Percentiles rank a stretch among this genome's conserved stretches.
These are phyloP conservation scores for Sebastes paucispinis DNA, from an alignment of 2,797 vertebrate species.

Conservation along the genomic window DNA sequence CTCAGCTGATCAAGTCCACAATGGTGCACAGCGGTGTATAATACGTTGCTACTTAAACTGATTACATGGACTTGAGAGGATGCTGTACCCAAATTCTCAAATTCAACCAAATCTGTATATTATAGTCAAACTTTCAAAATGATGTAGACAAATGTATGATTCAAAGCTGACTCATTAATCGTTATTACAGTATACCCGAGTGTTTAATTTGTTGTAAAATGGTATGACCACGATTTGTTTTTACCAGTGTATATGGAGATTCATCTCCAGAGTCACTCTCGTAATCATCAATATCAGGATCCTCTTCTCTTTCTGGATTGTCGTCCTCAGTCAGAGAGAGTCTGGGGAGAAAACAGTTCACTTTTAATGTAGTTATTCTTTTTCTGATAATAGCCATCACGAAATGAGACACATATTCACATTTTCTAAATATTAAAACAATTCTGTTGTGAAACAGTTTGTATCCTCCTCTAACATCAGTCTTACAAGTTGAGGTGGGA, in stretches of 20 bases:
- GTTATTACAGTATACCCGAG: not conserved
- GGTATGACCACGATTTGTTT: not conserved
- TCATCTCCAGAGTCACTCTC: slow-evolving; percentile 65
- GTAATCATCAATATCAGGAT: slow-evolving; percentile 71
- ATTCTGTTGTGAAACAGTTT: not conserved
- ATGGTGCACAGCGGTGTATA: not conserved
- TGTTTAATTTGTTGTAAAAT: not conserved
- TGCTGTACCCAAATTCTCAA: not conserved
- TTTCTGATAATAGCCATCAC: not conserved
- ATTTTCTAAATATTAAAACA: not conserved
- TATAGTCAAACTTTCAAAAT: not conserved
- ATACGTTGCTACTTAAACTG: not conserved
- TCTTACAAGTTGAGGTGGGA: slow-evolving; percentile 77
- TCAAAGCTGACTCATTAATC: not conserved
- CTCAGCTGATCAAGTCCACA: not conserved
- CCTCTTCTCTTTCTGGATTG: slow-evolving; percentile 65
- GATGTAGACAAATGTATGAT: not conserved
- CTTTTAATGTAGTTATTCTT: not conserved
- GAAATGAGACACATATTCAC: not conserved
- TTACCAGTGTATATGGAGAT: slow-evolving; percentile 62
- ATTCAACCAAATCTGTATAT: not conserved
- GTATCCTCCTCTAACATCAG: not conserved
- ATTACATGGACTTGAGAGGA: not conserved
- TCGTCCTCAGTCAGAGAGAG: slow-evolving; percentile 79
- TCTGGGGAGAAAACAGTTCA: slow-evolving; percentile 52